Evolutionary conservation across 2,113 vertebrate genomes (phyloP).

Genomic region (Romanogobio albipinnatus): DNA sequence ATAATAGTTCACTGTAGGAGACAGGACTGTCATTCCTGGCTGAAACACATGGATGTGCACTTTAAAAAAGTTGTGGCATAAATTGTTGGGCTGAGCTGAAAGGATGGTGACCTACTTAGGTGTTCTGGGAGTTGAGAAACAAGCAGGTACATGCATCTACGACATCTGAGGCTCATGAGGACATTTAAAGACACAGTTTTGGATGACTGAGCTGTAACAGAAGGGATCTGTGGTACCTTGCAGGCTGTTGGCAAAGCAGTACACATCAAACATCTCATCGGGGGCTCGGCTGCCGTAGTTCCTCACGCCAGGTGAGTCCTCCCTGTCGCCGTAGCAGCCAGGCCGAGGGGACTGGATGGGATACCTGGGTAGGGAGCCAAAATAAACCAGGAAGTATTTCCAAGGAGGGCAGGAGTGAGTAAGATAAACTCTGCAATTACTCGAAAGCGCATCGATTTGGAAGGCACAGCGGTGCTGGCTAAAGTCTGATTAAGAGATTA

Average conservation of each 20-base stretch:
- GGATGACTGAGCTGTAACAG: conserved; percentile 57
- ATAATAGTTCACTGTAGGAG: not conserved
- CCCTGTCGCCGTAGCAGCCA: conserved; percentile 93
- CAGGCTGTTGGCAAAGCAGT: conserved; percentile 88
- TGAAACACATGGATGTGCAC: conserved; percentile 15
- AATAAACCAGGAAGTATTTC: conserved; percentile 38
- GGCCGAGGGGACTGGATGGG: conserved; percentile 93
- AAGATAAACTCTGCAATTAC: conserved; percentile 65
- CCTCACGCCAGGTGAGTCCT: conserved; percentile 91
- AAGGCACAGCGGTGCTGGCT: conserved; percentile 55
- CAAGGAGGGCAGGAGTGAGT: conserved; percentile 29
- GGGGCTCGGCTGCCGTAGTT: conserved; percentile 88
- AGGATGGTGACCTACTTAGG: conserved; percentile 58
- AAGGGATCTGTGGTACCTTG: conserved; percentile 73
- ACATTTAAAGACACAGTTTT: conserved; percentile 33
- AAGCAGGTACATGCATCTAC: conserved; percentile 48
- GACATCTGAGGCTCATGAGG: conserved; percentile 37
- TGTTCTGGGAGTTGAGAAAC: conserved; percentile 40
- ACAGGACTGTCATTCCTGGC: conserved; percentile 1
- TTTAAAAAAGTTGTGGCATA: conserved; percentile 41
- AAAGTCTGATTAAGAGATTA: conserved; percentile 70
- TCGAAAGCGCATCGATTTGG: conserved; percentile 64
- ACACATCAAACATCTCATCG: conserved; percentile 88
- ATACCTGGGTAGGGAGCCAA: conserved; percentile 78
- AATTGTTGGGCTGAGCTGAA: conserved; percentile 37